phyloP scores from a whole-genome alignment of 2,113 vertebrate genomes.

The Mohoua ochrocephala region DNA sequence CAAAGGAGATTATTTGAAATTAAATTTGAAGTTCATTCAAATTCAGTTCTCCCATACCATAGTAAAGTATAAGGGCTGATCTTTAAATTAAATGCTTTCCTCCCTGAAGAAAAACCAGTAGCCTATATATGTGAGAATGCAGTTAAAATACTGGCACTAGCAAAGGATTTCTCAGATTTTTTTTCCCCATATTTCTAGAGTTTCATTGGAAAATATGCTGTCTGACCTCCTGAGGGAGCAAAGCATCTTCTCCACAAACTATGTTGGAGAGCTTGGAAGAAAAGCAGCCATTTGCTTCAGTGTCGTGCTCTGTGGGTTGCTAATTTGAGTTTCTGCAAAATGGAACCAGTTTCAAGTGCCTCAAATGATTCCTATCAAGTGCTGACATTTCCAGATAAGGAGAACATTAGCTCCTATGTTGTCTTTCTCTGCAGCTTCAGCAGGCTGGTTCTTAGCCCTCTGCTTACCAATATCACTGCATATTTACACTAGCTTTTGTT shows the following conservation, averaged over 20 bases:
- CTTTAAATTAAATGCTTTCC: neutral
- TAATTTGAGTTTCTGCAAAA: conserved; percentile 52
- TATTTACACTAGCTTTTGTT: conserved; percentile 4
- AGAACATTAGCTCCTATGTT: neutral
- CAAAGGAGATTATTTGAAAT: neutral
- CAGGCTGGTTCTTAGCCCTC: neutral
- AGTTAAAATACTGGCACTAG: neutral
- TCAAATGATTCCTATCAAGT: neutral
- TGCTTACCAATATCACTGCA: neutral
- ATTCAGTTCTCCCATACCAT: neutral
- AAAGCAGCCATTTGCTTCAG: conserved; percentile 51
- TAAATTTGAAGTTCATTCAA: conserved; percentile 3
- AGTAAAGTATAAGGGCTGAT: neutral
- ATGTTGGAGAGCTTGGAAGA: conserved; percentile 20
- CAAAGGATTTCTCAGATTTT: neutral
- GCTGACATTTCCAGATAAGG: conserved; percentile 21
- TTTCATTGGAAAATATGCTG: conserved; percentile 53
- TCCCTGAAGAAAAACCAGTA: neutral
- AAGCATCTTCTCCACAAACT: conserved; percentile 57
- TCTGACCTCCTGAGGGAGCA: conserved; percentile 66
- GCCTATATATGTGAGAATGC: neutral
- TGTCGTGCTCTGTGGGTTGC: neutral
- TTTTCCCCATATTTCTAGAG: neutral
- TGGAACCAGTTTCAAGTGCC: conserved; percentile 47
- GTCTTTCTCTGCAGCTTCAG: neutral